These are phyloP conservation scores for Pangasius larnaudii DNA, from an alignment of 2,797 vertebrate species.

Conservation along the genomic window DNA sequence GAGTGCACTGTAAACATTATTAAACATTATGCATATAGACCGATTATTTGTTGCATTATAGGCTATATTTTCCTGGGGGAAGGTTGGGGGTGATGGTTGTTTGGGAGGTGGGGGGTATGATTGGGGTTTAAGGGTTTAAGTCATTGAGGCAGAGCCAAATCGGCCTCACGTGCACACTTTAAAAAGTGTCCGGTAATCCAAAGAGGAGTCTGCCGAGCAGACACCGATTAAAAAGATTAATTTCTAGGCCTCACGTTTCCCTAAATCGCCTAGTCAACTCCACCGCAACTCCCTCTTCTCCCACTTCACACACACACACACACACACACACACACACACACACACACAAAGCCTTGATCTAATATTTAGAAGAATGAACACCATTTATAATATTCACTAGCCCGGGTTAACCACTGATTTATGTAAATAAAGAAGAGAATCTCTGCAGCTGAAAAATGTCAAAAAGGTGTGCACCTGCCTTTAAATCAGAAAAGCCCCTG, in stretches of 20 bases:
- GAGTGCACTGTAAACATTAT: background rate
- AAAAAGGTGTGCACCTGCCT: constrained; percentile 46
- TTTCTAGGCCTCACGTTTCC: constrained; percentile 68
- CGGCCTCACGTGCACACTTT: constrained; percentile 47
- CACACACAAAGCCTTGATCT: constrained; percentile 20
- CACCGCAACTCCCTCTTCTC: constrained; percentile 5
- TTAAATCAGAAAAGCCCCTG: constrained; percentile 25
- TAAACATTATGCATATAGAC: background rate
- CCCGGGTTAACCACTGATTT: constrained; percentile 18
- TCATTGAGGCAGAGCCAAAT: constrained; percentile 17
- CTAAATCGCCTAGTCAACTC: constrained; percentile 53
- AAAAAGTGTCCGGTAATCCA: constrained; percentile 44
- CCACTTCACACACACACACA: background rate
- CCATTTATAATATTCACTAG: constrained; percentile 9
- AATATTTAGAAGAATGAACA: constrained; percentile 14
- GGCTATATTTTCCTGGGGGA: background rate
- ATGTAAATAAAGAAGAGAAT: constrained; percentile 13
- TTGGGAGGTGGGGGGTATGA: background rate
- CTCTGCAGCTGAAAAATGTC: constrained; percentile 29
- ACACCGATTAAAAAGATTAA: constrained; percentile 78
- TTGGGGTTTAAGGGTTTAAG: constrained; percentile 22
- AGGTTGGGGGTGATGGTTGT: background rate
- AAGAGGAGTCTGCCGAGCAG: constrained; percentile 73
- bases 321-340: constrained; percentile 24
- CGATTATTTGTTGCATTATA: constrained; percentile 1